phyloP scores from a whole-genome alignment of 1,140 invertebrate species.

The Drosophila pseudoobscura region DNA sequence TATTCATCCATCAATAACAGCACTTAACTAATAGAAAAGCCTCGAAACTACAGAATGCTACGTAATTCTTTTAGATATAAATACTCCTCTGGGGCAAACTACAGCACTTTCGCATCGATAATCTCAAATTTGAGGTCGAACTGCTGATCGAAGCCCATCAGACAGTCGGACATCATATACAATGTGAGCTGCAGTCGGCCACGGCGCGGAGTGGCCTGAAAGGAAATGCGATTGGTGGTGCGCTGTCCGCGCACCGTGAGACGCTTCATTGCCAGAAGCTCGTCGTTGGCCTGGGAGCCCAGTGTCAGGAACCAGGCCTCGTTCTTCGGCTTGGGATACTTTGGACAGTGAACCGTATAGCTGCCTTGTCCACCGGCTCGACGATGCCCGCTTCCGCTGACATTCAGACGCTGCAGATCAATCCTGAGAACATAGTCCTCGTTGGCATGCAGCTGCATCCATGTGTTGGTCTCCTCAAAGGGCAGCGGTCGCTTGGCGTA shows the following conservation, averaged over 20 bases:
- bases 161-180: conserved; percentile 96
- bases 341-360: conserved; percentile 88
- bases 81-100: not conserved
- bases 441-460: conserved; percentile 87
- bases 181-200: conserved; percentile 91
- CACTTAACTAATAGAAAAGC: conserved; percentile 30
- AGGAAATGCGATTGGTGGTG: conserved; percentile 82
- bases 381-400: conserved; percentile 41
- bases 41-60: conserved; percentile 34
- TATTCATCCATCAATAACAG: conserved; percentile 15
- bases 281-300: conserved; percentile 88
- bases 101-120: conserved; percentile 82
- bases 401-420: conserved; percentile 84
- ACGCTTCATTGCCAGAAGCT: conserved; percentile 95
- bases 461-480: conserved; percentile 56
- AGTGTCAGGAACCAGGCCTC: conserved; percentile 97
- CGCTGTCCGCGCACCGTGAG: conserved; percentile 84
- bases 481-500: conserved; percentile 83
- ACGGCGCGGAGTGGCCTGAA: conserved; percentile 83
- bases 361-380: conserved; percentile 83
- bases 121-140: conserved; percentile 89
- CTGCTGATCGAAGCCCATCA: conserved; percentile 97
- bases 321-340: conserved; percentile 96
- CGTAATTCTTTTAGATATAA: conserved; percentile 2
- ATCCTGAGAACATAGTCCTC: conserved; percentile 90